phyloP scores from a whole-genome alignment of 2,113 vertebrate genomes.

The Corythoichthys haematopterus region DNA sequence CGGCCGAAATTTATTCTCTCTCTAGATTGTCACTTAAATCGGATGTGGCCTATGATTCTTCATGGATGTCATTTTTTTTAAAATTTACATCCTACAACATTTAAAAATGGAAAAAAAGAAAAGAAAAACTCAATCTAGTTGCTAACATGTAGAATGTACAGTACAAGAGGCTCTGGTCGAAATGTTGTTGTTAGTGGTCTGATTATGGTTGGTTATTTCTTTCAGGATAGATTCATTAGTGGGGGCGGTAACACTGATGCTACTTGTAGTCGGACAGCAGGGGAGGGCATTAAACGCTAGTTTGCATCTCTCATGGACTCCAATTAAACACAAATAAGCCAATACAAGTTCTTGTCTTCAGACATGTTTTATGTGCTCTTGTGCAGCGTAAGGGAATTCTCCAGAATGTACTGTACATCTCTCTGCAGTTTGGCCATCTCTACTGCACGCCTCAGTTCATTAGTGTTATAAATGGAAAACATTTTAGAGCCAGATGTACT shows the following conservation, averaged over 20 bases:
- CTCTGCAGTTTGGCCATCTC: constrained; percentile 58
- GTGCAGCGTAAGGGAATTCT: constrained; percentile 65
- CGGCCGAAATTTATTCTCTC: too few species aligned
- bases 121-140: constrained; percentile 14
- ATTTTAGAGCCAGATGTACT: constrained; percentile 73
- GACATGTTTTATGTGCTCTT: constrained; percentile 67
- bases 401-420: constrained; percentile 62
- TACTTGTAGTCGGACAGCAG: constrained; percentile 68
- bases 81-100: too few species aligned
- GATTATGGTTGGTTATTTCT: constrained; percentile 53
- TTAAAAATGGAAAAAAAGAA: not conserved
- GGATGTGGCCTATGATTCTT: too few species aligned
- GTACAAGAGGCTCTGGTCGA: constrained; percentile 24
- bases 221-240: constrained; percentile 44
- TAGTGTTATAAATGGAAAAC: constrained; percentile 74
- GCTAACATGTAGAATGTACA: constrained; percentile 31
- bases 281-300: constrained; percentile 71
- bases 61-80: too few species aligned
- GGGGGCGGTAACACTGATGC: constrained; percentile 53
- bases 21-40: too few species aligned
- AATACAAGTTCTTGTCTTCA: constrained; percentile 69
- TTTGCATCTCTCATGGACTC: constrained; percentile 73
- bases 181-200: constrained; percentile 34
- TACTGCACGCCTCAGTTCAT: constrained; percentile 68
- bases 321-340: constrained; percentile 77